These are phyloP conservation scores for Microctenopoma steveboyesi DNA, from an alignment of 2,797 vertebrate genomes.

Conservation along the genomic window DNA sequence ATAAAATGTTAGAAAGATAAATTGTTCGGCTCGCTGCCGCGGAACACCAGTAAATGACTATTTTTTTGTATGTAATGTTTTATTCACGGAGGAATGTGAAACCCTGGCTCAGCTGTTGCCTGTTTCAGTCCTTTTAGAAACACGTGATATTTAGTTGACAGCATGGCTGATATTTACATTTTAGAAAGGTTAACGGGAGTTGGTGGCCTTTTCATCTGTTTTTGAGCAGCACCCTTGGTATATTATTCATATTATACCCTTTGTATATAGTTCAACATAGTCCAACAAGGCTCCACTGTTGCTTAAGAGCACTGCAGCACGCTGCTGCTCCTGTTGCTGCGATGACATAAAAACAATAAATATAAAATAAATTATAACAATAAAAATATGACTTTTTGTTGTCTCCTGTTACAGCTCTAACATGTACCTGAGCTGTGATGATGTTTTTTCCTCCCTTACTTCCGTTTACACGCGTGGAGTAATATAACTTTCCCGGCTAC, in stretches of 20 bases:
- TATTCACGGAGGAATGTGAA: neutral
- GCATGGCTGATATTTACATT: neutral
- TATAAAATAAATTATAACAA: neutral
- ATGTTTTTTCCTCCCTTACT: neutral
- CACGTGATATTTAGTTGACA: neutral
- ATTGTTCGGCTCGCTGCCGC: conserved; percentile 19
- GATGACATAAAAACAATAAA: neutral
- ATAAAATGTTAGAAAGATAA: conserved; percentile 41
- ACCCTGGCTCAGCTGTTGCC: neutral
- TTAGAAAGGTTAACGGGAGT: too few relatives aligned
- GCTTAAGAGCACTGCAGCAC: neutral
- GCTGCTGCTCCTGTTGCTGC: neutral
- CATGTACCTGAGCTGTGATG: neutral
- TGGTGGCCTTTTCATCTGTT: neutral
- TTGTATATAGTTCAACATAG: neutral
- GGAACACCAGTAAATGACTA: conserved; percentile 5
- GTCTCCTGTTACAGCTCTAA: neutral
- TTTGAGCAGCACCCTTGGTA: neutral
- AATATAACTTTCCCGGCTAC: neutral
- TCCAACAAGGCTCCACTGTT: neutral
- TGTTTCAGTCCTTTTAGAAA: neutral
- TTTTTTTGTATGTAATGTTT: neutral
- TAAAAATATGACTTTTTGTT: neutral
- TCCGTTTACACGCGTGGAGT: too few relatives aligned
- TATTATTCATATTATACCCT: neutral